Base-by-base conservation (phyloP, 2,888 invertebrate genomes). In the Mesopsocus fuscifrons region DNA sequence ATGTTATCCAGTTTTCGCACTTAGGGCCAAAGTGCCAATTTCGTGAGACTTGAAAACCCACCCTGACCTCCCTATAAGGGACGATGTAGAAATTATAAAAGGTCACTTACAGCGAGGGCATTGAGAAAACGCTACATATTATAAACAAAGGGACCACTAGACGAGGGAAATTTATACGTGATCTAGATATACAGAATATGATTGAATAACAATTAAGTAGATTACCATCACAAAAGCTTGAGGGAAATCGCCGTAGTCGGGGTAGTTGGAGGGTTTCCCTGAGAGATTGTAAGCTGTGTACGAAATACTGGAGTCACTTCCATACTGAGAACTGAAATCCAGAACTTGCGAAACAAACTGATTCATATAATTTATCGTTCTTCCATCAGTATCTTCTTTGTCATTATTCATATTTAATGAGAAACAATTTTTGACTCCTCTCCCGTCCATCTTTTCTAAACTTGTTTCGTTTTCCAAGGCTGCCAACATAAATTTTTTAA, bases 261-360 rank as follows among this genome's bases (percentile, higher is more conserved):
- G 91, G 65, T 77, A 91, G 58, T 82, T 81, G 20, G 75, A 76
- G 9, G 83, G 83, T 52, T 78, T 76, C 6, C 89, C 88, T 42
- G 79, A 74, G 45, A 92, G 70, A 63, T 91, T 91, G 42, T 76
- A 72, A 3, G 87, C 88, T 3, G 85, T 80, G 57, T 91, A 91
- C 0, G 85, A 87, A 56, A 84, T 80, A 63, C 84, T 85, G 47
- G 74, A 77, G 59, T 78, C 79, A 58, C 79, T 82, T 47, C 88
- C 91, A 64, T 91, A 92, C 62, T 85, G 85, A 1, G 88, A 88
- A 58, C 85, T 85, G 57, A 82, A 89, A 58, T 83, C 80, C 35
- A 74, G 64, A 33, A 89, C 82, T 55, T 73, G 73, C 52, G 74
- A 68, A 2, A 79, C 87, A 61, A 75, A 88, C 56, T 85, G 85